Evolutionary conservation across 2,113 vertebrate genomes (phyloP).

Genomic region (Dicaeum eximium): DNA sequence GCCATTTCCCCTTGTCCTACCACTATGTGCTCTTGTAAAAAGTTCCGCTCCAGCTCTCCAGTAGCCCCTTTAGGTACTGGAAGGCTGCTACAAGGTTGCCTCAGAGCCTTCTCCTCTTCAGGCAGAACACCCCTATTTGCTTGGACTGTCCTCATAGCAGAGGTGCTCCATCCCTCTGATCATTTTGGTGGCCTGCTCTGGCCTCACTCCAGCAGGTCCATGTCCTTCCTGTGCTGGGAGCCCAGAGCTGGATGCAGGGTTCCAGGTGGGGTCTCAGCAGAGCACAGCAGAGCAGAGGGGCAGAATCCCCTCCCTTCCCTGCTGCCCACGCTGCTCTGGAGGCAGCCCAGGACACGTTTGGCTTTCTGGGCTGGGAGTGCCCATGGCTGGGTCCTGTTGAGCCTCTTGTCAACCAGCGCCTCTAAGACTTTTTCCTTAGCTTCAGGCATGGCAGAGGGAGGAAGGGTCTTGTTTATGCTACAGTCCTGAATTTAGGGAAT

Average conservation of each 20-base stretch:
- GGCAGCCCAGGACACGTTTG: background rate
- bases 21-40: background rate
- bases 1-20: background rate
- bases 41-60: background rate
- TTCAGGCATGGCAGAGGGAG: background rate
- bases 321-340: background rate
- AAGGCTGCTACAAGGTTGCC: background rate
- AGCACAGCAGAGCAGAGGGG: background rate
- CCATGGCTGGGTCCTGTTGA: fast-evolving
- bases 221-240: background rate
- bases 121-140: fast-evolving
- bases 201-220: fast-evolving
- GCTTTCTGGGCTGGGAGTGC: background rate
- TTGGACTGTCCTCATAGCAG: background rate
- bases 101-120: background rate
- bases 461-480: background rate
- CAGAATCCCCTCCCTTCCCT: background rate
- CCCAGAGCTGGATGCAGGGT: background rate
- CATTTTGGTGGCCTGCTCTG: background rate
- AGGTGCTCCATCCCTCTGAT: background rate
- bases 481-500: background rate
- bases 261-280: background rate
- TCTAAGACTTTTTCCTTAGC: background rate
- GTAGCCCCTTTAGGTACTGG: background rate
- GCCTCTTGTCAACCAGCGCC: background rate